These are phyloP conservation scores for Eupithecia subfuscata DNA, from an alignment of 2,888 invertebrate genomes.

Conservation along the genomic window DNA sequence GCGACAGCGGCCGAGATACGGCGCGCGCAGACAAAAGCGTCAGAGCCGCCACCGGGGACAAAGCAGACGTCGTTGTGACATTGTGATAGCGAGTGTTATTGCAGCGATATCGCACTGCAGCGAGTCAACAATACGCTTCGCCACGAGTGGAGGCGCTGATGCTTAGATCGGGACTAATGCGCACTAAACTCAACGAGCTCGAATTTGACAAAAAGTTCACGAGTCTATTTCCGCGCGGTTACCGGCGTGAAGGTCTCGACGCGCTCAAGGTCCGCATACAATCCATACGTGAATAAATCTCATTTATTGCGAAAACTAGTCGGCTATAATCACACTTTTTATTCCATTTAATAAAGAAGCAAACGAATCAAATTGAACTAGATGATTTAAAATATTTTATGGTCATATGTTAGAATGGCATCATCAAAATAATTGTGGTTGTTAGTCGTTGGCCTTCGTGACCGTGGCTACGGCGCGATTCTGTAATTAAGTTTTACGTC, in stretches of 20 bases:
- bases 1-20: conserved; percentile 53
- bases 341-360: conserved; percentile 56
- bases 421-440: conserved; percentile 77
- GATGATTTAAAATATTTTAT: conserved; percentile 70
- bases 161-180: conserved; percentile 79
- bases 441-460: conserved; percentile 76
- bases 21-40: conserved; percentile 57
- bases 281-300: conserved; percentile 80
- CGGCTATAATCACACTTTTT: conserved; percentile 68
- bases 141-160: conserved; percentile 66
- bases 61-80: conserved; percentile 76
- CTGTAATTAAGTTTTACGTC: conserved; percentile 83
- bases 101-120: conserved; percentile 74
- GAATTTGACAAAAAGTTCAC: conserved; percentile 80
- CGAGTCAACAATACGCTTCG: conserved; percentile 62
- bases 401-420: conserved; percentile 65
- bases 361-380: conserved; percentile 67
- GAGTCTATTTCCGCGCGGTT: conserved; percentile 83
- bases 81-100: conserved; percentile 77
- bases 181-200: conserved; percentile 77
- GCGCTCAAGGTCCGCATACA: conserved; percentile 82
- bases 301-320: conserved; percentile 77
- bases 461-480: conserved; percentile 72
- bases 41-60: conserved; percentile 63
- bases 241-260: conserved; percentile 81